Percentiles rank a stretch among this genome's conserved stretches.
These are phyloP conservation scores for Lagopus muta DNA, from an alignment of 2,113 vertebrate species.

Conservation along the genomic window DNA sequence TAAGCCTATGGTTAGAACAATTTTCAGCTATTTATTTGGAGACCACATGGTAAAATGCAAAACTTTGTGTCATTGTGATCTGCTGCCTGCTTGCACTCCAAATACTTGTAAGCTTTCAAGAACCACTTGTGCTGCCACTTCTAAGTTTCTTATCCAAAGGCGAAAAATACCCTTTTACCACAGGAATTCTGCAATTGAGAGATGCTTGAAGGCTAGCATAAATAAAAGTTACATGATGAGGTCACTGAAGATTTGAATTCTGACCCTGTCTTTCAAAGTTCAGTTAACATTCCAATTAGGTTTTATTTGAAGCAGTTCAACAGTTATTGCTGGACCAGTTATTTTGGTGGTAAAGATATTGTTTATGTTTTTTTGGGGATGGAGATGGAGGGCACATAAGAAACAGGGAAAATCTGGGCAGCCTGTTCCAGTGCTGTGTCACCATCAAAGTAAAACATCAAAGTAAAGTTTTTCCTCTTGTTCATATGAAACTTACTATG, in stretches of 20 bases:
- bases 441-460: not conserved
- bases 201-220: not conserved
- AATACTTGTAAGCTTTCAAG: slow-evolving; percentile 68
- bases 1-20: slow-evolving; percentile 79
- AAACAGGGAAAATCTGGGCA: not conserved
- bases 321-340: not conserved
- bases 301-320: not conserved
- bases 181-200: slow-evolving; percentile 32
- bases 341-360: not conserved
- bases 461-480: not conserved
- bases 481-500: not conserved
- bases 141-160: slow-evolving; percentile 58
- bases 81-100: slow-evolving; percentile 68
- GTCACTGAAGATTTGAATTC: not conserved
- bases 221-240: not conserved
- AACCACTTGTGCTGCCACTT: slow-evolving; percentile 47
- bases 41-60: slow-evolving; percentile 69
- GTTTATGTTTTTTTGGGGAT: not conserved
- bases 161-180: not conserved
- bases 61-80: slow-evolving; percentile 69
- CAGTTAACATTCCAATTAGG: slow-evolving; percentile 30
- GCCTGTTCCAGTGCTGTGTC: not conserved
- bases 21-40: slow-evolving; percentile 76
- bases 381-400: not conserved
- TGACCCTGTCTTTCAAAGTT: slow-evolving; percentile 28